These are phyloP conservation scores for Omphaloscelis lunosa DNA, from an alignment of 2,888 invertebrate species.

Conservation along the genomic window DNA sequence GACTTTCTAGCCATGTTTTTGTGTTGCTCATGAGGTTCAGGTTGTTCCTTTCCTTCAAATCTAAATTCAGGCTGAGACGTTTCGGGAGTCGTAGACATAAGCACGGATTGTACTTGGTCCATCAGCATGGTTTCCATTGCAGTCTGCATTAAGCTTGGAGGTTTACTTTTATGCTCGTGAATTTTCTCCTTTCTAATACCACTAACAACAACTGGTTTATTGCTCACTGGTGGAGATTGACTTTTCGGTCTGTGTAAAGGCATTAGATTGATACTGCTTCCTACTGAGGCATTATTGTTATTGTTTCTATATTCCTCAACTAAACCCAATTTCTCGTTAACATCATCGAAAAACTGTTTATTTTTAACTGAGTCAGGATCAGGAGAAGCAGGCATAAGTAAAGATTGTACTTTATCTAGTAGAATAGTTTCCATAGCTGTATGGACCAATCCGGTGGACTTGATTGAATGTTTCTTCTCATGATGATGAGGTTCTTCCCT, in stretches of 20 bases:
- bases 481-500: slow-evolving; percentile 72
- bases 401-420: slow-evolving; percentile 88
- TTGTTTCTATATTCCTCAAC: slow-evolving; percentile 77
- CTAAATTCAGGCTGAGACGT: slow-evolving; percentile 48
- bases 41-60: slow-evolving; percentile 37
- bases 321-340: slow-evolving; percentile 82
- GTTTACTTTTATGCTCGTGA: slow-evolving; percentile 47
- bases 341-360: slow-evolving; percentile 84
- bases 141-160: slow-evolving; percentile 76
- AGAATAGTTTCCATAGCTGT: slow-evolving; percentile 91
- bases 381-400: slow-evolving; percentile 84
- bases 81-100: slow-evolving; percentile 60
- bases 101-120: slow-evolving; percentile 82
- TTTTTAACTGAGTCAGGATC: slow-evolving; percentile 74
- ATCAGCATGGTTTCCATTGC: slow-evolving; percentile 89
- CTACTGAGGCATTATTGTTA: slow-evolving; percentile 48
- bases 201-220: slow-evolving; percentile 60
- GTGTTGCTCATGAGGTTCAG: slow-evolving; percentile 31
- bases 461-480: slow-evolving; percentile 76
- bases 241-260: slow-evolving; percentile 41
- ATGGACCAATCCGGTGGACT: slow-evolving; percentile 85
- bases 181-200: slow-evolving; percentile 49
- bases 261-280: slow-evolving; percentile 60
- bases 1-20: slow-evolving; percentile 51
- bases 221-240: slow-evolving; percentile 51